A percentile compares a stretch with the other conserved stretches of the same genome.
Conservation (phyloP, 2,113 vertebrate genomes). For the Tragelaphus strepsiceros region DNA sequence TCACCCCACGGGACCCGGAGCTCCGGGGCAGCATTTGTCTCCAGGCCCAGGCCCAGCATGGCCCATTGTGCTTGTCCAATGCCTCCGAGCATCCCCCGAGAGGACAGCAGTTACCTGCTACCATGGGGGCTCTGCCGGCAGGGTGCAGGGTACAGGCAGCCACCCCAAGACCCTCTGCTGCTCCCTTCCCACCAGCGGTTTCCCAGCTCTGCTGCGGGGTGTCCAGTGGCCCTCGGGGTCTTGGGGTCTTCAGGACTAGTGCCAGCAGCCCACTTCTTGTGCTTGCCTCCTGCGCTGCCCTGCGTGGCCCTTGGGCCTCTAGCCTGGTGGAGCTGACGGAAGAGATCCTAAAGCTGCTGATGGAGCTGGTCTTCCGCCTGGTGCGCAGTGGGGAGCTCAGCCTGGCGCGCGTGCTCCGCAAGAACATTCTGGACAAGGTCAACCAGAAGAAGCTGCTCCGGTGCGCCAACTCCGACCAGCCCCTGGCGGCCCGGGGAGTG, state of each 20-base stretch:
- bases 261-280: background rate
- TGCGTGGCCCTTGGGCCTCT: background rate
- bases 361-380: slow-evolving; percentile 95
- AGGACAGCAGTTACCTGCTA: background rate
- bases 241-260: background rate
- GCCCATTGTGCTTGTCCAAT: background rate
- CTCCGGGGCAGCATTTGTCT: rapidly evolving
- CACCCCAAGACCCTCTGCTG: rapidly evolving
- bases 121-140: rapidly evolving
- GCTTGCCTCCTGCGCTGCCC: background rate
- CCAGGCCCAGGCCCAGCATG: rapidly evolving
- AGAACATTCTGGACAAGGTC: slow-evolving; percentile 97
- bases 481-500: slow-evolving; percentile 92
- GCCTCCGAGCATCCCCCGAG: background rate
- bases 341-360: slow-evolving; percentile 96
- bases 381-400: slow-evolving; percentile 97
- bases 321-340: slow-evolving; percentile 97
- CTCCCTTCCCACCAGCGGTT: no score
- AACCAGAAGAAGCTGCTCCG: slow-evolving; percentile 94
- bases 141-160: background rate
- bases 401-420: slow-evolving; percentile 93
- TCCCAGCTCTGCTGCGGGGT: background rate
- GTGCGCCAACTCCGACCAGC: slow-evolving; percentile 91
- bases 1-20: rapidly evolving
- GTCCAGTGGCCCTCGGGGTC: background rate